Conservation (phyloP, 2,113 vertebrate genomes). For the Nerophis ophidion region DNA sequence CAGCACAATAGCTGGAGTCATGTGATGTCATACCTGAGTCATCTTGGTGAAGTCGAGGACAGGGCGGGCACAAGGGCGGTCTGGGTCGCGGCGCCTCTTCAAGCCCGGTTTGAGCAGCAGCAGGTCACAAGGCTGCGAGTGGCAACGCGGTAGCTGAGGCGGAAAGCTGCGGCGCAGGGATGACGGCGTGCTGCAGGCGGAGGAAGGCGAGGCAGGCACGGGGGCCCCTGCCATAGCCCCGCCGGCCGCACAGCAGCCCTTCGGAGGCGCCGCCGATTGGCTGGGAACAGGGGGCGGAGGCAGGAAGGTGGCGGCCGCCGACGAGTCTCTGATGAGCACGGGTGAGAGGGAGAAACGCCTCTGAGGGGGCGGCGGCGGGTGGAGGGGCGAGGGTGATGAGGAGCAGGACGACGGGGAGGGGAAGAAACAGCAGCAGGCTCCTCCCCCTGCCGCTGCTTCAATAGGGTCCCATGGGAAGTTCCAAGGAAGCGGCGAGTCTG, state of each 20-base stretch:
- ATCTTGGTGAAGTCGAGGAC: conserved; percentile 83
- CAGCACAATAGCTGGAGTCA: background rate
- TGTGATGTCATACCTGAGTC: conserved; percentile 70
- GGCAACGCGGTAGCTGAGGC: conserved; percentile 81
- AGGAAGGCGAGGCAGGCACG: conserved; percentile 75
- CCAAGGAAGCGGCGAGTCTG: conserved; percentile 78
- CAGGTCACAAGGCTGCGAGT: conserved; percentile 87
- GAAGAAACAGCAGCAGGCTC: conserved; percentile 75
- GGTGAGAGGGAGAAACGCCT: conserved; percentile 82
- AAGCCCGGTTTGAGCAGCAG: conserved; percentile 76
- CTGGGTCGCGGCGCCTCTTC: conserved; percentile 82
- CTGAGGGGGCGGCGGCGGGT: conserved; percentile 73
- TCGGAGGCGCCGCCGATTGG: conserved; percentile 66
- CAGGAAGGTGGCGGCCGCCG: conserved; percentile 45
- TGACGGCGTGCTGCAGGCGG: conserved; percentile 79
- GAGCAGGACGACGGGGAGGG: conserved; percentile 70
- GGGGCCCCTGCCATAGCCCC: conserved; percentile 24
- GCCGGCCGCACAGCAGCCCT: conserved; percentile 49
- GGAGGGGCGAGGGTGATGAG: conserved; percentile 69
- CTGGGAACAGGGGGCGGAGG: conserved; percentile 65
- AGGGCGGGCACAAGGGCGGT: conserved; percentile 77
- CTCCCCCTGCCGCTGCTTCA: conserved; percentile 65
- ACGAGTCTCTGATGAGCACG: conserved; percentile 64
- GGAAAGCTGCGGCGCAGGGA: conserved; percentile 75
- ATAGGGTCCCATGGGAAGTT: conserved; percentile 74